Conservation (phyloP, 92 coral and sea anemone species). For the Zoanthus solanderi region DNA sequence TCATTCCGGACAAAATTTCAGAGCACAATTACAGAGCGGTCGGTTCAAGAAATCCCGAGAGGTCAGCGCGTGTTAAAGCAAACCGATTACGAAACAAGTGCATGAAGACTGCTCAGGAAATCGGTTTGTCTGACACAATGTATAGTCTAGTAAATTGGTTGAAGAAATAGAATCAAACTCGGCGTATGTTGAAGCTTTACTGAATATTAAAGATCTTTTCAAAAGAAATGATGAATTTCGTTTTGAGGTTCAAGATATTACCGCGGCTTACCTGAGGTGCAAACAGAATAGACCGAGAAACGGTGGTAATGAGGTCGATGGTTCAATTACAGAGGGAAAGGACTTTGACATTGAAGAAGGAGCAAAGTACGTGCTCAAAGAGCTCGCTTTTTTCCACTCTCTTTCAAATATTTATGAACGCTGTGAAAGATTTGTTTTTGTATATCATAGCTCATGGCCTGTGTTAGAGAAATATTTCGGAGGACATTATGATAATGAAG, state of each 20-base stretch:
- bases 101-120: slow-evolving; percentile 56
- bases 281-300: slow-evolving; percentile 37
- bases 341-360: slow-evolving; percentile 77
- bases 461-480: slow-evolving; percentile 76
- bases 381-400: slow-evolving; percentile 72
- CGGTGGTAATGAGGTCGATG: neutral
- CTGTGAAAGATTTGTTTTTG: slow-evolving; percentile 77
- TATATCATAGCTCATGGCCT: slow-evolving; percentile 87
- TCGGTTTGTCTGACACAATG: slow-evolving; percentile 43
- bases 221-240: slow-evolving; percentile 70
- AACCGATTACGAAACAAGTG: slow-evolving; percentile 79
- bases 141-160: slow-evolving; percentile 71
- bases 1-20: slow-evolving; percentile 73
- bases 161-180: slow-evolving; percentile 73
- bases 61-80: slow-evolving; percentile 64
- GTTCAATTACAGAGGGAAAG: neutral
- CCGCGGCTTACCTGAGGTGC: slow-evolving; percentile 68
- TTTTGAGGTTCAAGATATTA: slow-evolving; percentile 60
- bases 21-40: slow-evolving; percentile 80
- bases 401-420: slow-evolving; percentile 62
- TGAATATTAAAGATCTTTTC: slow-evolving; percentile 64
- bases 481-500: slow-evolving; percentile 75
- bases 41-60: slow-evolving; percentile 80
- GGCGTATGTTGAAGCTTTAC: slow-evolving; percentile 65
- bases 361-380: slow-evolving; percentile 74